These are phyloP conservation scores for Atherinosoma microstoma DNA, from an alignment of 2,797 vertebrate genomes.

Conservation along the genomic window DNA sequence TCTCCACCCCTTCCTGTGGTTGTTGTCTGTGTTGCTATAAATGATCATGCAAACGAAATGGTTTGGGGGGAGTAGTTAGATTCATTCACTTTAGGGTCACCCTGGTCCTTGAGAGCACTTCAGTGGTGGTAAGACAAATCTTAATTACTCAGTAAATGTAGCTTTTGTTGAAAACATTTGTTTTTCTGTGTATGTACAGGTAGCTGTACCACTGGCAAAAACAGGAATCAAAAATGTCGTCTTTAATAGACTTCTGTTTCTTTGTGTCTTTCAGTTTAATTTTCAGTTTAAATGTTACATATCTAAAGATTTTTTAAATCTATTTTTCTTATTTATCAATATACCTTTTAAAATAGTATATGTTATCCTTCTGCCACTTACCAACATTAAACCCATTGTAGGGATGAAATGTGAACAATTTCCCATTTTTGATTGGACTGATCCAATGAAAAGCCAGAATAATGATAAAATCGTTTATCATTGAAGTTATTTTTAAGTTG, in stretches of 20 bases:
- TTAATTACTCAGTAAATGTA: background rate
- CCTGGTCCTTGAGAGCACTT: slow-evolving; percentile 6
- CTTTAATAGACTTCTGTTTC: background rate
- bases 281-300: background rate
- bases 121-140: slow-evolving; percentile 53
- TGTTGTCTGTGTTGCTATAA: background rate
- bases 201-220: background rate
- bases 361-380: background rate
- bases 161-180: background rate
- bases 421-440: too few relatives aligned
- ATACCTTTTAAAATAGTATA: background rate
- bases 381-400: background rate
- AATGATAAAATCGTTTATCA: too few relatives aligned
- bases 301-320: background rate
- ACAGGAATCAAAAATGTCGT: background rate
- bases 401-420: background rate
- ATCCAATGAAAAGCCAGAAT: background rate
- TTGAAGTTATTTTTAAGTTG: too few relatives aligned
- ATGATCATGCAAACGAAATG: background rate
- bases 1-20: background rate
- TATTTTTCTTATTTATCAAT: background rate
- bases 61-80: slow-evolving; percentile 19
- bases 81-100: slow-evolving; percentile 18
- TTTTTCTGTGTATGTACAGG: background rate
- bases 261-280: background rate